Percentiles rank a stretch among this genome's conserved stretches.
phyloP scores from a whole-genome alignment of 37 sponge, comb jelly and placozoan species.

The Agelas oroides region DNA sequence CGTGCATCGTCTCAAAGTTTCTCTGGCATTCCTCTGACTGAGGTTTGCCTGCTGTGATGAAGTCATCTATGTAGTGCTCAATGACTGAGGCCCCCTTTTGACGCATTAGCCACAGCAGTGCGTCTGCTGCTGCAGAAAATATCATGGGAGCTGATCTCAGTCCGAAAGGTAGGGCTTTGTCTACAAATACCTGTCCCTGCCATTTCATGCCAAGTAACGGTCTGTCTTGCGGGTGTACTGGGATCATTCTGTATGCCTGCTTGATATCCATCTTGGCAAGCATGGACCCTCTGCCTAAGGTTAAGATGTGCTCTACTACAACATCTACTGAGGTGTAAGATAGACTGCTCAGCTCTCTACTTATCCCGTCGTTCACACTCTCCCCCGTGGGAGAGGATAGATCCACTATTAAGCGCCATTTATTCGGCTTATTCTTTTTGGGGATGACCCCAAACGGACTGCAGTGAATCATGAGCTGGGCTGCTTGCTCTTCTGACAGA shows the following conservation, averaged over 20 bases:
- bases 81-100: neutral
- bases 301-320: neutral
- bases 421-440: neutral
- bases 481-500: neutral
- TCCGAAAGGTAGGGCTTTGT: constrained; percentile 20
- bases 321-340: neutral
- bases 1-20: neutral
- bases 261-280: constrained; percentile 15
- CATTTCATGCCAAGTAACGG: neutral
- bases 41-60: neutral
- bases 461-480: neutral
- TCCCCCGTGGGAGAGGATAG: neutral
- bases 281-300: neutral
- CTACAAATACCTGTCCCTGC: constrained; percentile 5
- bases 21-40: neutral
- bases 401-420: constrained; percentile 14
- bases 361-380: constrained; percentile 4
- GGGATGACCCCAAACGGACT: constrained; percentile 15
- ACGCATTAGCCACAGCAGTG: neutral
- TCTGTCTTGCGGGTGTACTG: constrained; percentile 14
- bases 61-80: constrained; percentile 5
- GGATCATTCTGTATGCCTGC: neutral
- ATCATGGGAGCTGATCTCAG: constrained; percentile 12
- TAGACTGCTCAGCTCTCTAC: neutral
- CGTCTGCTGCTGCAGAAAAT: neutral